Base-by-base conservation (phyloP, 2,888 invertebrate species). In the Danaus chrysippus region DNA sequence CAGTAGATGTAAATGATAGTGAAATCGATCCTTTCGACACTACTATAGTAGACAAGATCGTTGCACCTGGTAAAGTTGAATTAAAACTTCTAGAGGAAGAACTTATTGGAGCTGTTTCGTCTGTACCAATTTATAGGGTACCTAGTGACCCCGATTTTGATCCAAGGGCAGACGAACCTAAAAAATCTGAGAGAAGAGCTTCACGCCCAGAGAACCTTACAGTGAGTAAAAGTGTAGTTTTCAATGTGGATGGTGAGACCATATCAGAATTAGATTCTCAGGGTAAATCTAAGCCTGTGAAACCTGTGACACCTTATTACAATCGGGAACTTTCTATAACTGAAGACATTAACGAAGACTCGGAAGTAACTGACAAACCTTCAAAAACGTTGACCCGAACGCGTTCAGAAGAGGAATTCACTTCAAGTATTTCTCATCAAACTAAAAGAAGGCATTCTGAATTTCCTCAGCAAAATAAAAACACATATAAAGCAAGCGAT, bases 21-120 rank as follows among this genome's bases (percentile, higher is more conserved):
- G 94, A 93, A 59, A 93, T 94, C 59, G 97, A 97, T 86, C 97
- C 97, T 0, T 97, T 97, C 74, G 97, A 97, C 76, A 97, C 97
- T 0, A 96, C 96, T 0, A 93, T 93, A 42, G 93, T 96, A 1
- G 93, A 94, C 73, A 92, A 92, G 59, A 92, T 95, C 43, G 93
- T 94, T 54, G 93, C 94, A 60, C 96, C 96, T 0, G 96, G 96
- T 46, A 94, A 93, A 81, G 93, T 94, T 8, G 96, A 97, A 83
- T 79, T 96, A 1, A 95, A 96, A 78, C 93, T 95, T 72, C 84
- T 96, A 52, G 96, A 96, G 82, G 93, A 94, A 75, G 96, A 96
- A 81, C 82, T 96, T 11, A 91, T 96, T 1, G 92, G 93, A 12
- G 89, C 83, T 42, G 66, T 77, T 23, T 63, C 72, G 12, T 58